Conservation (phyloP, 2,797 vertebrate genomes). For the Spea hammondii region DNA sequence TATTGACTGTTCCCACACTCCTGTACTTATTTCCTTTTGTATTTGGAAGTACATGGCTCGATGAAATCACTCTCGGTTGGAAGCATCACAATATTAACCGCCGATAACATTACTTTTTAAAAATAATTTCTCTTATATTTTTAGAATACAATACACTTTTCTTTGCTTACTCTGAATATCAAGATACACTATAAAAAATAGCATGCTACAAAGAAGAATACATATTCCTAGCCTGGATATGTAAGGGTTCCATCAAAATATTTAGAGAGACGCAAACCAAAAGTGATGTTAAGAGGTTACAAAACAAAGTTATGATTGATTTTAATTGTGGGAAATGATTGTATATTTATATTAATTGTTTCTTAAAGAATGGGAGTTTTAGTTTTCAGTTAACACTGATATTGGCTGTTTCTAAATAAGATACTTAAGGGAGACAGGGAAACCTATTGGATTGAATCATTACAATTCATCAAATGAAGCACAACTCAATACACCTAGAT, state of each 20-base stretch:
- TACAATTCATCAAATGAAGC: constrained; percentile 44
- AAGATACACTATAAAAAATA: too few species aligned
- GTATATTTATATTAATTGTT: constrained; percentile 14
- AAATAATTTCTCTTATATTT: background rate
- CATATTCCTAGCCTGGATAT: too few species aligned
- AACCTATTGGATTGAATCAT: constrained; percentile 50
- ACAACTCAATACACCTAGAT: constrained; percentile 50
- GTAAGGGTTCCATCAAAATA: too few species aligned
- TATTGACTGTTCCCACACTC: constrained; percentile 27
- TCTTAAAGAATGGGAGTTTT: constrained; percentile 25
- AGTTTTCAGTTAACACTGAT: constrained; percentile 27
- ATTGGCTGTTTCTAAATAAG: constrained; percentile 45
- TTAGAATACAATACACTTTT: background rate
- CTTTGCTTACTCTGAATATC: too few species aligned
- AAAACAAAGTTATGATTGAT: constrained; percentile 22
- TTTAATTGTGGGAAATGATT: background rate
- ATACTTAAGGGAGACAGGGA: constrained; percentile 22
- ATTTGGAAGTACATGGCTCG: constrained; percentile 14
- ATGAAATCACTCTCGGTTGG: background rate
- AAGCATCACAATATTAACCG: background rate
- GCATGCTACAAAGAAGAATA: too few species aligned
- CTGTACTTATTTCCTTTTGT: constrained; percentile 8
- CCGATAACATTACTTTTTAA: background rate
- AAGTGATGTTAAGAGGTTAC: background rate
- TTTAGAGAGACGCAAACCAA: too few species aligned